These are phyloP conservation scores for Lampris megalopsis DNA, from an alignment of 2,113 vertebrate genomes.

Conservation along the genomic window DNA sequence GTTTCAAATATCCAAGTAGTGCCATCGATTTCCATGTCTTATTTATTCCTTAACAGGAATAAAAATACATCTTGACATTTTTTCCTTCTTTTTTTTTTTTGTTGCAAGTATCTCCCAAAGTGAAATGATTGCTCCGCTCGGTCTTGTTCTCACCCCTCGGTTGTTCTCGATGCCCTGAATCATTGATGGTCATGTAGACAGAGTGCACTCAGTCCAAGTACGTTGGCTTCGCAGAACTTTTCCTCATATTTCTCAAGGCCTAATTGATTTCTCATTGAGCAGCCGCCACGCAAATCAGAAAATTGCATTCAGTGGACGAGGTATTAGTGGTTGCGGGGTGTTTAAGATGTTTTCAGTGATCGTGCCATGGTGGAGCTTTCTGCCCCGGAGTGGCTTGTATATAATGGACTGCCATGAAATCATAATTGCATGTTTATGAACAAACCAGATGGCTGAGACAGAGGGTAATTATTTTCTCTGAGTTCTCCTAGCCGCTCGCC, in stretches of 20 bases:
- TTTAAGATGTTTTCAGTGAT: slow-evolving; percentile 79
- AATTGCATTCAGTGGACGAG: slow-evolving; percentile 89
- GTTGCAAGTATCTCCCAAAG: too few relatives aligned
- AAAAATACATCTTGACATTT: too few relatives aligned
- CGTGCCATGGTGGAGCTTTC: slow-evolving; percentile 62
- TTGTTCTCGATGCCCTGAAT: slow-evolving; percentile 11
- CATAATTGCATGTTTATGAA: slow-evolving; percentile 84
- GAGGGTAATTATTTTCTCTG: slow-evolving; percentile 82
- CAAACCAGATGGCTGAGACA: slow-evolving; percentile 83
- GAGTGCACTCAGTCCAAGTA: slow-evolving; percentile 23
- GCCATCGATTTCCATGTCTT: neutral
- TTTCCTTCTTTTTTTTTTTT: too few relatives aligned
- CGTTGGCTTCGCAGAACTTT: slow-evolving; percentile 43
- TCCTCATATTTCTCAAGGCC: slow-evolving; percentile 84
- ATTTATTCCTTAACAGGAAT: neutral
- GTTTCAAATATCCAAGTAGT: neutral
- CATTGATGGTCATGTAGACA: slow-evolving; percentile 10
- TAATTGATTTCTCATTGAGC: slow-evolving; percentile 97
- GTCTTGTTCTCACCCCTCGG: neutral
- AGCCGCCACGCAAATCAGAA: slow-evolving; percentile 92
- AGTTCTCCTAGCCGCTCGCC: slow-evolving; percentile 67
- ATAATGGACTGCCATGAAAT: slow-evolving; percentile 82
- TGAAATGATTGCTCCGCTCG: neutral
- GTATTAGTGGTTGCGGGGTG: slow-evolving; percentile 84
- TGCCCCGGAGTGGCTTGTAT: slow-evolving; percentile 77